phyloP scores from a whole-genome alignment of 2,888 invertebrate species.

The Malthinus seriepunctatus region DNA sequence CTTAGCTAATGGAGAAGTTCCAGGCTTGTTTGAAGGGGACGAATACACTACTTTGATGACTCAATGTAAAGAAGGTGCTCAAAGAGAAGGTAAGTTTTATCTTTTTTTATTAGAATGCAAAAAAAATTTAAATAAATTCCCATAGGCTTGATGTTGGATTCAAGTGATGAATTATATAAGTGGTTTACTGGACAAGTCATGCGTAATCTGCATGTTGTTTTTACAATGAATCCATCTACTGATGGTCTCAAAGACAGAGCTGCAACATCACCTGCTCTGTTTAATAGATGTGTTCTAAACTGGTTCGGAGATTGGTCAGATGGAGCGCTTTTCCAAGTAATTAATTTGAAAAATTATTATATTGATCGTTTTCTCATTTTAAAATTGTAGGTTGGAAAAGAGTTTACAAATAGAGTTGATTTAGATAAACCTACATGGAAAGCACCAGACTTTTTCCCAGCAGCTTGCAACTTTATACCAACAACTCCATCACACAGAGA shows the following conservation, averaged over 20 bases:
- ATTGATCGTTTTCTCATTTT: not conserved
- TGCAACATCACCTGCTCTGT: slow-evolving; percentile 97
- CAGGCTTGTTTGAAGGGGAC: slow-evolving; percentile 93
- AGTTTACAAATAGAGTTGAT: slow-evolving; percentile 95
- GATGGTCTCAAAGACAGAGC: slow-evolving; percentile 98
- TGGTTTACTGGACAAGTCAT: slow-evolving; percentile 99
- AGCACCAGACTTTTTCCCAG: slow-evolving; percentile 88
- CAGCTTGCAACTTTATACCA: slow-evolving; percentile 78
- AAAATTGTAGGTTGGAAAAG: slow-evolving; percentile 75
- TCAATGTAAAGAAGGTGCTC: slow-evolving; percentile 99
- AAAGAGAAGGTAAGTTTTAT: slow-evolving; percentile 73
- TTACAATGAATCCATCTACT: slow-evolving; percentile 99
- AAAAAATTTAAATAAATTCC: slow-evolving; percentile 11
- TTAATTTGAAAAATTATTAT: not conserved
- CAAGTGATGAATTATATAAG: slow-evolving; percentile 97
- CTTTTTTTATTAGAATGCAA: slow-evolving; percentile 5
- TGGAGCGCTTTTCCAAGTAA: slow-evolving; percentile 86
- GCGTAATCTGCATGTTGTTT: slow-evolving; percentile 98
- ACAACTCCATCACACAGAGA: slow-evolving; percentile 82
- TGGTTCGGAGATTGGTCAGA: slow-evolving; percentile 99
- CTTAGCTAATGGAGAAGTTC: slow-evolving; percentile 97
- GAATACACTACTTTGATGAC: slow-evolving; percentile 99
- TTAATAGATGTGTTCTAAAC: slow-evolving; percentile 98
- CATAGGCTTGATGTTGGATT: slow-evolving; percentile 89
- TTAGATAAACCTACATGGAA: slow-evolving; percentile 86